Percentiles rank a stretch among this genome's conserved stretches.
These are phyloP conservation scores for Hyposoter didymator DNA, from an alignment of 2,888 invertebrate genomes.

Conservation along the genomic window DNA sequence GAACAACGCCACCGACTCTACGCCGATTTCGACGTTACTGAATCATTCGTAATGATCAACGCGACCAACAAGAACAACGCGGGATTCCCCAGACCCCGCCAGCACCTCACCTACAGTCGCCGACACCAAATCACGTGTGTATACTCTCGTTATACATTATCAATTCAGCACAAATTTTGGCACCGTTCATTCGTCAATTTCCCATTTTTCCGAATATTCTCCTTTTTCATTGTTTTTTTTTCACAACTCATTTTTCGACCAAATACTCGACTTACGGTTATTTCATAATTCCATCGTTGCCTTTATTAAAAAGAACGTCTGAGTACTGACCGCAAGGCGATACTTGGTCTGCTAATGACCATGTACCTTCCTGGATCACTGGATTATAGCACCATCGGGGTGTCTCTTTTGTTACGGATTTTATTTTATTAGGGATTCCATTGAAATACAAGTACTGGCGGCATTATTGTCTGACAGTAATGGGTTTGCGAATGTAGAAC, in stretches of 20 bases:
- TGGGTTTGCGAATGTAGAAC: no score
- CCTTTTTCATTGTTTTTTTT: background rate
- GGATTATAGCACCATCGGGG: no score
- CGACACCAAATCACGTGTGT: conserved; percentile 11
- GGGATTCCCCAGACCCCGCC: conserved; percentile 26
- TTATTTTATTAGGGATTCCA: no score
- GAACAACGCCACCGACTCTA: conserved; percentile 54
- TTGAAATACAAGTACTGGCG: no score
- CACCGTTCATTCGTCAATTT: background rate
- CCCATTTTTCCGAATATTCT: background rate
- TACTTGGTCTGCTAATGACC: no score
- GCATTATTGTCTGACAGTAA: no score
- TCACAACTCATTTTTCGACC: background rate
- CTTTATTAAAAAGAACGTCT: no score
- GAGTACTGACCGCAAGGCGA: no score
- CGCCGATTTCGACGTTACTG: conserved; percentile 66
- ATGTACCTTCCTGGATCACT: no score
- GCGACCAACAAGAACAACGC: conserved; percentile 50
- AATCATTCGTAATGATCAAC: conserved; percentile 37
- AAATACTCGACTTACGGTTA: background rate
- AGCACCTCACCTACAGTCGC: conserved; percentile 19
- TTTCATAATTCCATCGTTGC: background rate
- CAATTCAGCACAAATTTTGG: background rate
- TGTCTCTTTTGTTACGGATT: no score
- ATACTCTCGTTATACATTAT: conserved; percentile 14